Base-by-base conservation (phyloP, 2,888 invertebrate genomes). In the Pecten maximus region DNA sequence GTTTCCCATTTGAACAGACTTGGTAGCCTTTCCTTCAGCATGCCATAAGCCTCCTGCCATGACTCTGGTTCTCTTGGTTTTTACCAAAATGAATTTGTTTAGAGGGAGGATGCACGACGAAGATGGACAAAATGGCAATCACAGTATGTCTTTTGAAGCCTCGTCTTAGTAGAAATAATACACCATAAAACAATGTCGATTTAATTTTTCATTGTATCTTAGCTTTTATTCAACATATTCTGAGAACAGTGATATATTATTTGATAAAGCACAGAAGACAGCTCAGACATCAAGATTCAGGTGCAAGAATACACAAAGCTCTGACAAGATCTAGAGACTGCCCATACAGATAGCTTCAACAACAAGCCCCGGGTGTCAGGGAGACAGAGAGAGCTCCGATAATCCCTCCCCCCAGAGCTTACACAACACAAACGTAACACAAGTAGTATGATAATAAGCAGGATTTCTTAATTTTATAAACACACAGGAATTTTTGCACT, bases 191-290 rank as follows among this genome's bases (percentile, higher is more conserved):
- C 0, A 54, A 54, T 54, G 54, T 54, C 23, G 23, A 6, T 44
- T 44, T 0, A 0, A 35, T 12, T 74, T 35, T 35, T 60, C 1
- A 74, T 28, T 15, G 74, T 74, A 74, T 74, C 74, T 35, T 74
- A 74, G 28, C 74, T 35, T 74, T 74, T 35, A 74, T 74, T 74
- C 74, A 74, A 74, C 35, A 74, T 74, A 35, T 23, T 74, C 74
- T 28, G 74, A 74, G 74, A 74, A 74, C 74, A 16, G 6, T 74
- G 35, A 74, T 74, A 74, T 74, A 28, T 35, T 74, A 28, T 74
- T 74, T 74, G 74, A 74, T 74, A 74, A 74, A 74, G 74, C 74
- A 74, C 74, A 74, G 74, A 74, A 15, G 10, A 35, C 35, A 74
- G 74, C 12, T 35, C 60, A 2, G 23, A 23, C 60, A 60, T 23